phyloP scores from a whole-genome alignment of 2,113 vertebrate species.

The Potamarius usumacintae region DNA sequence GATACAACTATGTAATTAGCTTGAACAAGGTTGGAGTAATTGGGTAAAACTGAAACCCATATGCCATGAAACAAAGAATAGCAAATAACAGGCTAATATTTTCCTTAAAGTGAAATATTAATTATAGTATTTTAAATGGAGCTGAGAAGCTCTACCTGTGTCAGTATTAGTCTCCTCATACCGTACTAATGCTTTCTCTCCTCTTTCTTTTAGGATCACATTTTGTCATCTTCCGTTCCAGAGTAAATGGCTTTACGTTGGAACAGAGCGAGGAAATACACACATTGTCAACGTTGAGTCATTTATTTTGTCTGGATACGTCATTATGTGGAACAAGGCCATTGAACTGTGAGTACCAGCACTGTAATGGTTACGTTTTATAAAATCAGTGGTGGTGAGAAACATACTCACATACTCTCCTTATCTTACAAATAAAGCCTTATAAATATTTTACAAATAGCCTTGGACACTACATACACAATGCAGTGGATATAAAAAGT shows the following conservation, averaged over 20 bases:
- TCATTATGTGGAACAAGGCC: conserved; percentile 99
- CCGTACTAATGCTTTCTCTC: conserved; percentile 17
- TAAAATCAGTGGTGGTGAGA: conserved; percentile 5
- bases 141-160: neutral
- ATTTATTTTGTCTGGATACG: conserved; percentile 96
- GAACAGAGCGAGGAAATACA: conserved; percentile 95
- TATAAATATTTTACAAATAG: too few species aligned
- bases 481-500: too few species aligned
- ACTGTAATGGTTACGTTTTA: neutral
- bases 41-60: conserved; percentile 16
- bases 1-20: conserved; percentile 13
- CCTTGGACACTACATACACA: too few species aligned
- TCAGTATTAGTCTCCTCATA: neutral
- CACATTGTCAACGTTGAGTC: conserved; percentile 99
- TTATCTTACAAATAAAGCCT: neutral
- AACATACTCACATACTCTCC: neutral
- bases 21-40: conserved; percentile 14
- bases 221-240: conserved; percentile 98
- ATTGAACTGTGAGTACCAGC: conserved; percentile 92
- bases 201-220: conserved; percentile 84
- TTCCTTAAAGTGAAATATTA: conserved; percentile 33
- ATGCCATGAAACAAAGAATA: conserved; percentile 9
- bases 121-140: conserved; percentile 22
- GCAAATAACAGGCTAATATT: conserved; percentile 23
- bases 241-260: conserved; percentile 99